phyloP scores from a whole-genome alignment of 2,113 vertebrate genomes.

The Mustela nigripes region DNA sequence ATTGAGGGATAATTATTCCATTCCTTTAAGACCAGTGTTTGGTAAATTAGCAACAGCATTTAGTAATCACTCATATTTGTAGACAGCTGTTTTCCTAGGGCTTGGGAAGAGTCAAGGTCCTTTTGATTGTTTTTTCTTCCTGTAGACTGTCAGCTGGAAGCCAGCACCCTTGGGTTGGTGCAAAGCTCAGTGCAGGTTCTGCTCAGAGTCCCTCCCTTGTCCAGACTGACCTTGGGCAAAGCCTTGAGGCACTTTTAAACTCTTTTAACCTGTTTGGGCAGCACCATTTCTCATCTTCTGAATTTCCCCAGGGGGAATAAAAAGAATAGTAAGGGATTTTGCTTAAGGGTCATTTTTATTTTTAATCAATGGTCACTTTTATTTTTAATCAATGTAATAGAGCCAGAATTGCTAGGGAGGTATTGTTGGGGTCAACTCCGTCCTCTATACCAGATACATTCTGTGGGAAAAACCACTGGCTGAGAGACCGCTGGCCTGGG shows the following conservation, averaged over 20 bases:
- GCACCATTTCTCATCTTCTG: not conserved
- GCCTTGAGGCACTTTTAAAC: not conserved
- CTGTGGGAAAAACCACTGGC: not conserved
- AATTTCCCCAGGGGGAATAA: not conserved
- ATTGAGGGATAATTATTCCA: not conserved
- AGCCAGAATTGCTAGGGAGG: not conserved
- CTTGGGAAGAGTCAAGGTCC: not conserved
- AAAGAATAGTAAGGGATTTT: not conserved
- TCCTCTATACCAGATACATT: not conserved
- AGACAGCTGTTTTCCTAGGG: not conserved
- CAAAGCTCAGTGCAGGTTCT: not conserved
- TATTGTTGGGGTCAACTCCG: not conserved
- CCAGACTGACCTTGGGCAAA: not conserved
- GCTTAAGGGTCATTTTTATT: not conserved
- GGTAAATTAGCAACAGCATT: not conserved
- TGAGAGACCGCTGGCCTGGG: not conserved
- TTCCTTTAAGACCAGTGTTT: conserved; percentile 14
- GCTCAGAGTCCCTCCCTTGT: not conserved
- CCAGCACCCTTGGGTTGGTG: not conserved
- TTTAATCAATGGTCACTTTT: not conserved
- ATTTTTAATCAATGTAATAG: not conserved
- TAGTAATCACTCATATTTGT: not conserved
- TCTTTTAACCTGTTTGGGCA: not conserved
- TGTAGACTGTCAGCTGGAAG: not conserved
- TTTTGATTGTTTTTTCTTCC: not conserved